Base-by-base conservation (phyloP, 2,797 vertebrate species). In the Lemur catta region DNA sequence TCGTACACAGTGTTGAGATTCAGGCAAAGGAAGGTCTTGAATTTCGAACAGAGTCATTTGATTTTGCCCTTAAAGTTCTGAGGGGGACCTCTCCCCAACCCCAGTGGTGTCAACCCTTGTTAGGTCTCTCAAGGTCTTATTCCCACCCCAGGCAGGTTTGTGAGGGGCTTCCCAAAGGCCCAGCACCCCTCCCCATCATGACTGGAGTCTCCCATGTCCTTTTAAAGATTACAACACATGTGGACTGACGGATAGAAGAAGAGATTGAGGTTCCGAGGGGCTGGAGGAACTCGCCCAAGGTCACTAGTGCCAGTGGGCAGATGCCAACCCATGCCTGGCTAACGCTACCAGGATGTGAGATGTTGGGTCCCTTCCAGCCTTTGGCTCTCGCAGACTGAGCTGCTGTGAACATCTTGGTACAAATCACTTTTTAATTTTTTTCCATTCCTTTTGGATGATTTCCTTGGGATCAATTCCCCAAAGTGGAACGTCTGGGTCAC, bases 391-490 rank as follows among this genome's bases (percentile, higher is more conserved):
- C 69, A 7, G 43, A 55, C 72, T 0, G 13, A 80, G 93, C 96
- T 69, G 41, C 93, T 17, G n/a, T 84, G 90, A 90, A 55, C 48
- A 79, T 86, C 92, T 89, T 46, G 69, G 69, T 86, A 84, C 94
- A 95, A 91, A 94, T 95, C 18, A 28, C 81, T 92, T 75, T 93
- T 95, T 69, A 90, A 78, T 90, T 94, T 88, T 74, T 43, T 71
- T 79, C 65, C 92, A 76, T 81, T 71, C 55, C 69, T 65, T 91
- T 96, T 97, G 96, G 97, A 97, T 17, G 20, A 24, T 82, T 97
- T 97, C 97, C 97, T 97, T 46, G 91, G 93, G 78, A 79, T 96
- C 93, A 35, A 0, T 86, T 95, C 93, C 94, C 94, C 1, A 9
- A 97, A 82, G 89, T 63, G 86, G 89, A 63, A 4, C 3, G 26